These are phyloP conservation scores for Macquaria australasica DNA, from an alignment of 2,113 vertebrate genomes.

Conservation along the genomic window DNA sequence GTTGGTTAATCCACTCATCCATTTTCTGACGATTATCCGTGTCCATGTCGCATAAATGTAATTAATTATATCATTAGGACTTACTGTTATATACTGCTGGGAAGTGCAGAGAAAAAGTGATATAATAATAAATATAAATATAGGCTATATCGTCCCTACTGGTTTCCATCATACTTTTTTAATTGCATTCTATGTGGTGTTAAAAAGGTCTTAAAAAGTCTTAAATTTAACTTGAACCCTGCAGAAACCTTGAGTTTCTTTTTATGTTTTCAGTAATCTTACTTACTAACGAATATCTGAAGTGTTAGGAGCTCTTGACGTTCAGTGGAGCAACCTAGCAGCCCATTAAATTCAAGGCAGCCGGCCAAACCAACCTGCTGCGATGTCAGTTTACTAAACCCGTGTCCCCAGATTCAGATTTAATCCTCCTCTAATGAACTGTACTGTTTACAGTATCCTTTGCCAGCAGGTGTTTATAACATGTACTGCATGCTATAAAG, in stretches of 20 bases:
- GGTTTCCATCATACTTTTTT: neutral
- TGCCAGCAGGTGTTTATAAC: constrained; percentile 27
- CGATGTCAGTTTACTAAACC: constrained; percentile 43
- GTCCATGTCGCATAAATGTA: neutral
- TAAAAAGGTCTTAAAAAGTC: neutral
- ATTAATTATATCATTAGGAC: neutral
- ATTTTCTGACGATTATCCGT: neutral
- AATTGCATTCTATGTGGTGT: neutral
- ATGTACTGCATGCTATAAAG: neutral
- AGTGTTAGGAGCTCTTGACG: neutral
- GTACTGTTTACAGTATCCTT: constrained; percentile 33
- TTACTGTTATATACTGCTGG: neutral
- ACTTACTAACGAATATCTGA: neutral
- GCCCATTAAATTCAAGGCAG: constrained; percentile 43
- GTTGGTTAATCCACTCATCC: neutral
- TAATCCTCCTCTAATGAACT: constrained; percentile 62
- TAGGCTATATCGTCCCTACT: neutral
- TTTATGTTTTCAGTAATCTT: neutral
- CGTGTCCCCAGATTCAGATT: constrained; percentile 38
- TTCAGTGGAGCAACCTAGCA: constrained; percentile 7
- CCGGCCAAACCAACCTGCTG: constrained; percentile 51
- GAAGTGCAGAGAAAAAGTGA: neutral
- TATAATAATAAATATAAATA: neutral
- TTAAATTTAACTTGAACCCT: neutral
- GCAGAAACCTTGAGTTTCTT: neutral